Base-by-base conservation (phyloP, 2,797 vertebrate genomes). In the Picus viridis region DNA sequence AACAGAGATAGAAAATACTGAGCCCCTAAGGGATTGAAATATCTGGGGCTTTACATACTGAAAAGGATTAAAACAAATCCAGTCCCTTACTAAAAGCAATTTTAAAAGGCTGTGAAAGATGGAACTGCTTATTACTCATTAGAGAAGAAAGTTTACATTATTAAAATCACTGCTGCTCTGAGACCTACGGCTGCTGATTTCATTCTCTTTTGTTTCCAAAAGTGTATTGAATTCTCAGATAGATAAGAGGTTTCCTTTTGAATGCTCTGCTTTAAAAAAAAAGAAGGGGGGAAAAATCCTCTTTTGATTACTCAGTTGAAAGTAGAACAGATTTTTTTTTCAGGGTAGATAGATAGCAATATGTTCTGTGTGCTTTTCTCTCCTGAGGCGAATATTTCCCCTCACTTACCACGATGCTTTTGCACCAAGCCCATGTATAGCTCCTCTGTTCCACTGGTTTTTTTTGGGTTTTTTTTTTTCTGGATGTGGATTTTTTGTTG, bases 41-140 rank as follows among this genome's bases (percentile, higher is more conserved):
- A 97, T 94, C 94, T 96, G 93, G 94, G 77, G 89, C 95, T 96
- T 96, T 96, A 95, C 95, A 95, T 97, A 94, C 83, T 94, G 96
- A 96, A 93, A 94, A 96, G 95, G 96, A 97, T 97, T 96, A 97
- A 95, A 96, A 87, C 94, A 96, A 96, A 97, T 92, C 96, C 96
- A 94, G 87, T 79, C 81, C 72, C 85, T 94, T 88, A 73, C 91
- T 89, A 86, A 96, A 95, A 96, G 96, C 95, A 91, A 93, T 93
- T 96, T 89, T 92, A 96, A 96, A 96, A 94, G 86, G 90, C 90
- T 0, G 5, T 94, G 94, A 96, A 95, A 95, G 91, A 96, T 92
- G 85, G 86, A 96, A 89, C 71, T 95, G 93, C 92, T 97, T 95
- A 96, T 96, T 96, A 84, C 91, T 93, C 84, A 92, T 86, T 87